Conservation (phyloP, 1,140 invertebrate species). For the Drosophila pallidifrons region DNA sequence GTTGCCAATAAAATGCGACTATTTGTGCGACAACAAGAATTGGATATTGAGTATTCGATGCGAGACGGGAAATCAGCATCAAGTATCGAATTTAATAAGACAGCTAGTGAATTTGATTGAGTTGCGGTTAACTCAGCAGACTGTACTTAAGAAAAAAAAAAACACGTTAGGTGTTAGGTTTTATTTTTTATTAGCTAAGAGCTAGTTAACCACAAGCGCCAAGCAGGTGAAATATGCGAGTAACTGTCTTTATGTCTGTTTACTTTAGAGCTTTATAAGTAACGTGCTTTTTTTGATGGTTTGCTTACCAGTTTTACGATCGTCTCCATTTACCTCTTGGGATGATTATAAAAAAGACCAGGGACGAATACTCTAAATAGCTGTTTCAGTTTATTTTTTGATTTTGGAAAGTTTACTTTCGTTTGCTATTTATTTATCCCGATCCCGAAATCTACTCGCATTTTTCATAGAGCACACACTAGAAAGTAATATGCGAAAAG, state of each 20-base stretch:
- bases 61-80: constrained; percentile 41
- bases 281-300: constrained; percentile 20
- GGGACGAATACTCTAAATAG: neutral
- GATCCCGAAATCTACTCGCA: constrained; percentile 43
- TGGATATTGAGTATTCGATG: constrained; percentile 39
- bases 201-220: constrained; percentile 31
- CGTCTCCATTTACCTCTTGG: constrained; percentile 1
- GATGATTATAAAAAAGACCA: neutral
- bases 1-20: constrained; percentile 1
- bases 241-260: neutral
- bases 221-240: constrained; percentile 17
- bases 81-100: constrained; percentile 47
- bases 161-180: constrained; percentile 22
- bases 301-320: constrained; percentile 24
- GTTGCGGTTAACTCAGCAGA: constrained; percentile 27
- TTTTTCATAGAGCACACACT: constrained; percentile 42
- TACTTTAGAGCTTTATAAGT: neutral
- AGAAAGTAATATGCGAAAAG: constrained; percentile 32
- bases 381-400: neutral
- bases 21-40: constrained; percentile 12
- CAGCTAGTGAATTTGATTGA: constrained; percentile 39
- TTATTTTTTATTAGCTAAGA: constrained; percentile 24
- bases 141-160: constrained; percentile 7
- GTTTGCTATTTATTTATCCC: constrained; percentile 27
- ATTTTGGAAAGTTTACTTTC: constrained; percentile 45